Conservation (phyloP, 2,888 invertebrate genomes). For the Caenorhabditis becei region DNA sequence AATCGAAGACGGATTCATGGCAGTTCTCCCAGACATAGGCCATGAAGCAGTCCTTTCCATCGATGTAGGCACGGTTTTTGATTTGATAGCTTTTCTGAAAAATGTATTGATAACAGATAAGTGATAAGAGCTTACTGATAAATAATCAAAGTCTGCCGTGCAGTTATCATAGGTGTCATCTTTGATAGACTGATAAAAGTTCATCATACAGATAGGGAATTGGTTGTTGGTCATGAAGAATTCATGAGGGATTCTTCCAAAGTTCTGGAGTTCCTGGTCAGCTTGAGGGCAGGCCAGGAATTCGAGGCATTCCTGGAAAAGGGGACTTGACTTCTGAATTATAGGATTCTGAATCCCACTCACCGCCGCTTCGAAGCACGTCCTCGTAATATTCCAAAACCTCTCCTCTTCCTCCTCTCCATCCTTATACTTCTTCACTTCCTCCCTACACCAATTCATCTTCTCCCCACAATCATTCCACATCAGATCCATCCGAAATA, state of each 20-base stretch:
- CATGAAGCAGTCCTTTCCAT: slow-evolving; percentile 25
- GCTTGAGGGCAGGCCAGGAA: not conserved
- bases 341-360: not conserved
- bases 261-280: not conserved
- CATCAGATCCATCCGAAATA: not conserved
- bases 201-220: not conserved
- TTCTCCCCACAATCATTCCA: not conserved
- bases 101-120: not conserved
- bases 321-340: not conserved
- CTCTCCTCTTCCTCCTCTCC: not conserved
- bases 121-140: not conserved
- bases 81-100: slow-evolving; percentile 3
- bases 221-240: not conserved
- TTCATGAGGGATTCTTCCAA: not conserved
- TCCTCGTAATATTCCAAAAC: not conserved
- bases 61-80: slow-evolving; percentile 17
- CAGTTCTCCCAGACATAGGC: slow-evolving; percentile 15
- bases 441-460: not conserved
- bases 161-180: not conserved
- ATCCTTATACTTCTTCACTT: not conserved
- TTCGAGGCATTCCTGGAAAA: not conserved
- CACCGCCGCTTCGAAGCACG: not conserved
- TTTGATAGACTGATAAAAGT: not conserved
- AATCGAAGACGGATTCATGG: not conserved
- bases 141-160: not conserved